phyloP scores from a whole-genome alignment of 2,888 invertebrate genomes.

The Rhabditoides inermis region DNA sequence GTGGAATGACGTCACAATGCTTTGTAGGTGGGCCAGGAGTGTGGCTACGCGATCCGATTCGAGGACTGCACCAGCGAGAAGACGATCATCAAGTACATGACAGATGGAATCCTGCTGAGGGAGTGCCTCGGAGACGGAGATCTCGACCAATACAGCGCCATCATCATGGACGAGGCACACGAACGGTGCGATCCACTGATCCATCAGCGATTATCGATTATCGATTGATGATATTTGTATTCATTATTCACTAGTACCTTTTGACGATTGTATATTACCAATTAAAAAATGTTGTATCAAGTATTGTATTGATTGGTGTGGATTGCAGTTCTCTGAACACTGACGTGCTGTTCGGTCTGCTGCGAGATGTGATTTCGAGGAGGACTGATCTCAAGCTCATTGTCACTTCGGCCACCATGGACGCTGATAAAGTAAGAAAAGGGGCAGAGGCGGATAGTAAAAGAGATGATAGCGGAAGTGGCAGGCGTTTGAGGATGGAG shows the following conservation, averaged over 20 bases:
- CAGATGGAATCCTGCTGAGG: constrained; percentile 90
- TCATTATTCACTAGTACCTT: too few species aligned
- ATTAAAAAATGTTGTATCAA: too few species aligned
- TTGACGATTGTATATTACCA: too few species aligned
- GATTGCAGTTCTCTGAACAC: constrained; percentile 84
- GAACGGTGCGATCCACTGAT: constrained; percentile 62
- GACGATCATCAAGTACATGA: constrained; percentile 74
- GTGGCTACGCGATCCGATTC: constrained; percentile 98
- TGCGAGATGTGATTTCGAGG: constrained; percentile 68
- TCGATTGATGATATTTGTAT: too few species aligned
- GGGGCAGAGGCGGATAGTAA: too few species aligned
- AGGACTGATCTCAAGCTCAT: constrained; percentile 78
- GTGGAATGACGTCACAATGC: neutral
- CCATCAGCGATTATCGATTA: too few species aligned
- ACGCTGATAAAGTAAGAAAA: constrained; percentile 74
- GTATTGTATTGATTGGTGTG: too few species aligned
- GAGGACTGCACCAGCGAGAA: constrained; percentile 80
- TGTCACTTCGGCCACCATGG: constrained; percentile 99
- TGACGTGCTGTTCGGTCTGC: constrained; percentile 83
- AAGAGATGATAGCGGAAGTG: too few species aligned
- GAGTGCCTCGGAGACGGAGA: constrained; percentile 93
- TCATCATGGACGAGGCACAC: constrained; percentile 99
- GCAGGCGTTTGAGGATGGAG: too few species aligned
- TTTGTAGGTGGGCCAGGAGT: constrained; percentile 41
- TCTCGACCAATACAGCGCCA: constrained; percentile 87